Percentiles rank a stretch among this genome's conserved stretches.
phyloP scores from a whole-genome alignment of 2,888 invertebrate genomes.

The Apocheima hispidaria region DNA sequence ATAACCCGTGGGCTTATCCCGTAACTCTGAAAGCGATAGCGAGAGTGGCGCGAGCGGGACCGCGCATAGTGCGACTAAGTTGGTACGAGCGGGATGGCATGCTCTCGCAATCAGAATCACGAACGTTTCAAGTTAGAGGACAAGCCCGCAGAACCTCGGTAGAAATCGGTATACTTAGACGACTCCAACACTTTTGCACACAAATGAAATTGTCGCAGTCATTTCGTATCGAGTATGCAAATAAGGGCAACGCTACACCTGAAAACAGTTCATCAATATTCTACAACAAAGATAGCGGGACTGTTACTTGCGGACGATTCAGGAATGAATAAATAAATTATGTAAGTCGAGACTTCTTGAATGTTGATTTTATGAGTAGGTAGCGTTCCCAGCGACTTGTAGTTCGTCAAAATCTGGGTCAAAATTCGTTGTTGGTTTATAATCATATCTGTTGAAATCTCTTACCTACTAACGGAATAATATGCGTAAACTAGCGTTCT shows the following conservation, averaged over 20 bases:
- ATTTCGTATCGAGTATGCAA: conserved; percentile 27
- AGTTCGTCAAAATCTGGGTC: conserved; percentile 1
- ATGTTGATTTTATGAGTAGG: conserved; percentile 14
- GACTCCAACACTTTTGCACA: no score
- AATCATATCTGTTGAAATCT: neutral
- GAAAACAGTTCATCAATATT: conserved; percentile 52
- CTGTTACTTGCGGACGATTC: conserved; percentile 36
- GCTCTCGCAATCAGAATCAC: no score
- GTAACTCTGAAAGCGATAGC: no score
- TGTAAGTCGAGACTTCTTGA: conserved; percentile 20
- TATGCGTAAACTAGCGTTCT: no score
- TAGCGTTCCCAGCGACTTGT: neutral
- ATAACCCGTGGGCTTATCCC: no score
- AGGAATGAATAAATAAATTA: conserved; percentile 43
- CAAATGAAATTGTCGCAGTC: conserved; percentile 6
- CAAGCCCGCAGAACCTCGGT: no score
- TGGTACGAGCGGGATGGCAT: no score
- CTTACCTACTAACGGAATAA: no score
- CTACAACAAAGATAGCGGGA: conserved; percentile 39
- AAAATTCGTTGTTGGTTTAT: neutral
- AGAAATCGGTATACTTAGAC: no score
- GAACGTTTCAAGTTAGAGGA: no score
- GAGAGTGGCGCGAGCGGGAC: no score
- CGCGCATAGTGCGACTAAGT: no score
- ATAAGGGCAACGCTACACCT: conserved; percentile 40